These are phyloP conservation scores for Drosophila nebulosa DNA, from an alignment of 1,140 invertebrate species.

Conservation along the genomic window DNA sequence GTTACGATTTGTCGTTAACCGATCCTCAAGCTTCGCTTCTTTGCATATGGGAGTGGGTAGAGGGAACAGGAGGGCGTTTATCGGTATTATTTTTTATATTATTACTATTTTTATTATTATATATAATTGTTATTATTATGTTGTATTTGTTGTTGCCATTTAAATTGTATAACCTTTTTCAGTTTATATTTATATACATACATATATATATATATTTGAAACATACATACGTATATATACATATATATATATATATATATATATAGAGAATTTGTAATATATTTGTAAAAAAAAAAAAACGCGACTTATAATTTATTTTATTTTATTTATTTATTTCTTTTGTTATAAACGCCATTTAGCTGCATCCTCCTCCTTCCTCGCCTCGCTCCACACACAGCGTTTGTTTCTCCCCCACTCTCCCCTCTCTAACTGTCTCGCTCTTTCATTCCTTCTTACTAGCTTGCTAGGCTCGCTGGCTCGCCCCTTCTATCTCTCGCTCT, in stretches of 20 bases:
- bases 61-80: not conserved
- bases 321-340: not conserved
- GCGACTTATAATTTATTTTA: not conserved
- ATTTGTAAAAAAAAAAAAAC: slow-evolving; percentile 15
- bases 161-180: not conserved
- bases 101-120: not conserved
- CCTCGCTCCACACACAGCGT: not conserved
- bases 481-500: not conserved
- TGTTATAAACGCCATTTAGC: not conserved
- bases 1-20: not conserved
- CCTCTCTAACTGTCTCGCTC: not conserved
- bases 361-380: not conserved
- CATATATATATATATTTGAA: slow-evolving; percentile 24
- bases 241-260: slow-evolving; percentile 35
- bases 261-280: not conserved
- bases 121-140: not conserved
- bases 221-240: slow-evolving; percentile 19
- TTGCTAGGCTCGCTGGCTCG: not conserved
- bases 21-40: not conserved
- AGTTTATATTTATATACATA: slow-evolving; percentile 7
- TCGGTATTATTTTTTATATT: not conserved
- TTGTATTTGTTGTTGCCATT: not conserved
- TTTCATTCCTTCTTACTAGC: not conserved
- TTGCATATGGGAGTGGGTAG: not conserved
- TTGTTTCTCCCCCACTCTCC: not conserved